Evolutionary conservation across 2,888 invertebrate genomes (phyloP).

Genomic region (Melanchra persicariae): DNA sequence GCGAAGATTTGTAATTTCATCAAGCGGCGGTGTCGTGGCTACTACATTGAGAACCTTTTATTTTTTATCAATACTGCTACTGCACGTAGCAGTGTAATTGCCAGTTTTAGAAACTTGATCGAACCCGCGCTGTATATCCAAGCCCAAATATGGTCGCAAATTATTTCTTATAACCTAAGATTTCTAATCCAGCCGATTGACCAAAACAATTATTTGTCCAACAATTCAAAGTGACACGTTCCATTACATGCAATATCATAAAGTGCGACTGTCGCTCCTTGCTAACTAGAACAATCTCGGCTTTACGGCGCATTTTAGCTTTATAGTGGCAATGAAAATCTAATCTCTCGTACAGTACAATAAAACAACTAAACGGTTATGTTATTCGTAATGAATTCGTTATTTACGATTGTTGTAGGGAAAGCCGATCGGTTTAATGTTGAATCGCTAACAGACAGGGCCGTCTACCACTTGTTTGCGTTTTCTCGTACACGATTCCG

Average conservation of each 20-base stretch:
- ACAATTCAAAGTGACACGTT: slow-evolving; percentile 54
- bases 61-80: slow-evolving; percentile 25
- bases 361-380: slow-evolving; percentile 73
- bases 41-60: slow-evolving; percentile 12
- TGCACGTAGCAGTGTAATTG: slow-evolving; percentile 20
- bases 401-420: slow-evolving; percentile 83
- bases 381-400: slow-evolving; percentile 83
- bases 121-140: slow-evolving; percentile 12
- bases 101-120: slow-evolving; percentile 37
- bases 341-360: slow-evolving; percentile 73
- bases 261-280: slow-evolving; percentile 46
- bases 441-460: slow-evolving; percentile 66
- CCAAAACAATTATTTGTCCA: slow-evolving; percentile 42
- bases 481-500: slow-evolving; percentile 83
- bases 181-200: slow-evolving; percentile 42
- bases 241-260: slow-evolving; percentile 55
- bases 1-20: slow-evolving; percentile 32
- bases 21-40: slow-evolving; percentile 17
- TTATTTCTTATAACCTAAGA: slow-evolving; percentile 20
- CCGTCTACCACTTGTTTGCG: slow-evolving; percentile 79
- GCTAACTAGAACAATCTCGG: slow-evolving; percentile 57
- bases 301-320: slow-evolving; percentile 51
- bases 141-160: slow-evolving; percentile 29
- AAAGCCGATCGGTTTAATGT: slow-evolving; percentile 73
- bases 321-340: slow-evolving; percentile 72